Evolutionary conservation across 2,797 vertebrate species (phyloP).

Genomic region (Propithecus perrieri): DNA sequence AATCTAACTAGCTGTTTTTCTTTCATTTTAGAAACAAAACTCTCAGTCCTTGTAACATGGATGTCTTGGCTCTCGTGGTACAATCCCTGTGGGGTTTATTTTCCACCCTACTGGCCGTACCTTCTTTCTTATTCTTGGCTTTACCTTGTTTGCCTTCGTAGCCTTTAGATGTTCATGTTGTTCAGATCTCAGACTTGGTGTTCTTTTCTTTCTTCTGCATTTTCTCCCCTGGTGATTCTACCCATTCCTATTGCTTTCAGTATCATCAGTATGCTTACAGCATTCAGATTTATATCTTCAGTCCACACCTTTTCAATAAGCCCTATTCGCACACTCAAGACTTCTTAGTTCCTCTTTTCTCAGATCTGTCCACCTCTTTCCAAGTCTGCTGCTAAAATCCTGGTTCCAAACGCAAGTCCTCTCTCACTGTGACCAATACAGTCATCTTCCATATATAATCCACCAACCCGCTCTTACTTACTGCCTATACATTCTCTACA

Average conservation of each 20-base stretch:
- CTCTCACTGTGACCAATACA: neutral
- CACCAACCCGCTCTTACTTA: neutral
- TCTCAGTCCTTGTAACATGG: neutral
- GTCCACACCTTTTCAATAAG: neutral
- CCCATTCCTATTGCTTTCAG: neutral
- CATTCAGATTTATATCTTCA: neutral
- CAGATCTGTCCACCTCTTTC: neutral
- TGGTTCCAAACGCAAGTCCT: neutral
- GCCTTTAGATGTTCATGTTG: neutral
- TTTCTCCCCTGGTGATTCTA: neutral
- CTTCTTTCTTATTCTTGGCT: neutral
- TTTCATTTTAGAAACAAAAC: neutral
- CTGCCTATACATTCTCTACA: neutral
- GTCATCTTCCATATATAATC: neutral
- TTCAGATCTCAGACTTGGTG: neutral
- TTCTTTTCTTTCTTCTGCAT: neutral
- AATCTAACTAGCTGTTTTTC: neutral
- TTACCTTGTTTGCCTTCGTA: neutral
- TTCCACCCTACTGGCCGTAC: neutral
- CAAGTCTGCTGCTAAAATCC: neutral
- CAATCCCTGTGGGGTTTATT: neutral
- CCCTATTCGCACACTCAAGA: neutral
- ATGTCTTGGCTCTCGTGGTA: neutral
- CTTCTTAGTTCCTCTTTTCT: neutral
- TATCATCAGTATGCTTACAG: neutral